These are phyloP conservation scores for Muscicapa comitata DNA, from an alignment of 2,797 vertebrate species.

Conservation along the genomic window DNA sequence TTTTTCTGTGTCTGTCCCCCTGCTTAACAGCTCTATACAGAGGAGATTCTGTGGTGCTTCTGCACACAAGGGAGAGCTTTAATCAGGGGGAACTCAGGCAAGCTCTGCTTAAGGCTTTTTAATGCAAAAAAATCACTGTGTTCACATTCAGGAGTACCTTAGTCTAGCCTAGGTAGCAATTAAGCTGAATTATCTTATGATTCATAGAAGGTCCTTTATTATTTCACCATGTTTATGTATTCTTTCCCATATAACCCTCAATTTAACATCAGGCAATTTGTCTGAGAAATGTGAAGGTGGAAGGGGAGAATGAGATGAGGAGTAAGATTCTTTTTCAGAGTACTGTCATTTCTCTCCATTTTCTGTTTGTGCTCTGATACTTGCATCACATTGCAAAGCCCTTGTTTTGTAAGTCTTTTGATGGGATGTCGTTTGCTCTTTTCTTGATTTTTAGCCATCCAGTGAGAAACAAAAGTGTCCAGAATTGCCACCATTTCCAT, in stretches of 20 bases:
- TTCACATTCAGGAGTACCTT: neutral
- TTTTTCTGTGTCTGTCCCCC: neutral
- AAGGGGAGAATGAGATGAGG: neutral
- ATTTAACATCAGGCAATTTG: neutral
- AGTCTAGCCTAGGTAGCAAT: neutral
- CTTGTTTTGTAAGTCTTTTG: neutral
- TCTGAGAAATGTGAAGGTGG: neutral
- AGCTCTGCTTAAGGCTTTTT: neutral
- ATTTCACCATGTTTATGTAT: neutral
- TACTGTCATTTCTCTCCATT: neutral
- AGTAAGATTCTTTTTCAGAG: neutral
- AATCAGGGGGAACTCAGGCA: neutral
- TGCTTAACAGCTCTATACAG: neutral
- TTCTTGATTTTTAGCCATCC: conserved; percentile 65
- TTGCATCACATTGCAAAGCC: neutral
- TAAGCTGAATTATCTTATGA: neutral
- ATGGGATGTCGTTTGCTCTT: neutral
- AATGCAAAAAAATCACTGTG: neutral
- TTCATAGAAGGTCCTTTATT: neutral
- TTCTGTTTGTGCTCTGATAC: neutral
- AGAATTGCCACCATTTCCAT: conserved; percentile 84
- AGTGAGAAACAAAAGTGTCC: conserved; percentile 89
- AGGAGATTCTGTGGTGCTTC: neutral
- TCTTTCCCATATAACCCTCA: neutral
- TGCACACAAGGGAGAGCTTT: conserved; percentile 13